Percentiles rank a stretch among this genome's conserved stretches.
These are phyloP conservation scores for Rhinolophus sinicus DNA, from an alignment of 2,113 vertebrate genomes.

Conservation along the genomic window DNA sequence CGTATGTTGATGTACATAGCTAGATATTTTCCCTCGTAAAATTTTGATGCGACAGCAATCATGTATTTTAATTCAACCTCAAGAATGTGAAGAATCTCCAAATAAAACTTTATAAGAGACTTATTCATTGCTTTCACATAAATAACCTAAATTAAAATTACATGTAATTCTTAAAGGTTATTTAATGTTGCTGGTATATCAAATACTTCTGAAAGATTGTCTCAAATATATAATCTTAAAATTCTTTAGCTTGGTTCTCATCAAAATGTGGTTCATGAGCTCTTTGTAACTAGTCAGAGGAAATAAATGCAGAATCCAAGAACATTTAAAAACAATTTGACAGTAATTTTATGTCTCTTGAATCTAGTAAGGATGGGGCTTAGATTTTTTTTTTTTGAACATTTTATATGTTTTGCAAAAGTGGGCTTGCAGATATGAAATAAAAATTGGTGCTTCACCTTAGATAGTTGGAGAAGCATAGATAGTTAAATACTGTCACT, in stretches of 20 bases:
- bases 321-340: slow-evolving; percentile 36
- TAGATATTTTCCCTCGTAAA: not conserved
- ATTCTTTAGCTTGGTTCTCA: not conserved
- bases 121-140: not conserved
- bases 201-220: slow-evolving; percentile 32
- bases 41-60: slow-evolving; percentile 5
- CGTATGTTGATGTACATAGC: not conserved
- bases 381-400: not conserved
- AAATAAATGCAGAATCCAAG: slow-evolving; percentile 44
- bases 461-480: not conserved
- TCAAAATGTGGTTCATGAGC: not conserved
- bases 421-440: not conserved
- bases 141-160: slow-evolving; percentile 35
- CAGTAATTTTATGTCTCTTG: slow-evolving; percentile 27
- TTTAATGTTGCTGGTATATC: not conserved
- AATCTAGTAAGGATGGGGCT: not conserved
- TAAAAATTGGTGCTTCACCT: not conserved
- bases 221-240: not conserved
- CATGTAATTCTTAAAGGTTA: not conserved
- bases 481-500: not conserved
- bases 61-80: slow-evolving; percentile 7
- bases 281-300: not conserved
- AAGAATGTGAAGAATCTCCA: not conserved
- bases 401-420: not conserved
- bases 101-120: not conserved